Evolutionary conservation across 2,113 vertebrate genomes (phyloP), one percentile per base, ranked within the genome.

Genomic region (Strix aluco): DNA sequence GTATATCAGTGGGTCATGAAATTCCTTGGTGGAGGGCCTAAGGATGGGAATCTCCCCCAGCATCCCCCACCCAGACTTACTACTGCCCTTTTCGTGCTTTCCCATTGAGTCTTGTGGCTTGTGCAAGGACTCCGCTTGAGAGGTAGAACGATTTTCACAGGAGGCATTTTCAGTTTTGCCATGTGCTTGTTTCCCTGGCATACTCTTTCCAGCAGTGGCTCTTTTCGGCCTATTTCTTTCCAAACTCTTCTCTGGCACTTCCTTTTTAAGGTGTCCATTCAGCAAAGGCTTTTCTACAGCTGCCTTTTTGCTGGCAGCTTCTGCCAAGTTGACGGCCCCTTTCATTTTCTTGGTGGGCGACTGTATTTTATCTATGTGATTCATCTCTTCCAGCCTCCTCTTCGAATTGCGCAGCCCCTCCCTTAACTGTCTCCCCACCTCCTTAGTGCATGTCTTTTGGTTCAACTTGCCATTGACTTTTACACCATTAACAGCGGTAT

Each of bases 371-470:
- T 98, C 97, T 51, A 95, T 94, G 74, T 97, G 98, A 46, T 98
- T 98, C 59, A 97, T 98, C 95, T 99, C 98, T 95, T 99, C 99
- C 97, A 99, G 98, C 90, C 99, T 99, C 97, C 99, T 98, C 97
- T 99, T 99, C 46, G 99, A 99, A 98, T 99, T 99, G 62, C 99
- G 99, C 97, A 99, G 99, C 90, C 99, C 99, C 97, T 99, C 99
- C 95, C 99, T 98, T 71, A 98, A 98, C 97, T 98, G 99, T 96
- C 98, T 98, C 82, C 97, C 98, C 96, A 98, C 98, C 94, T 98
- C 98, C 98, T 98, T 98, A 98, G 98, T 98, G 98, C 98, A 98
- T 97, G 98, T 98, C 98, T 99, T 99, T 97, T 99, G 99, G 91
- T 99, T 99, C 91, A 99, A 98, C 98, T 99, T 98, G 96, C 99